These are phyloP conservation scores for Aleiodes testaceus DNA, from an alignment of 2,888 invertebrate genomes.

Conservation along the genomic window DNA sequence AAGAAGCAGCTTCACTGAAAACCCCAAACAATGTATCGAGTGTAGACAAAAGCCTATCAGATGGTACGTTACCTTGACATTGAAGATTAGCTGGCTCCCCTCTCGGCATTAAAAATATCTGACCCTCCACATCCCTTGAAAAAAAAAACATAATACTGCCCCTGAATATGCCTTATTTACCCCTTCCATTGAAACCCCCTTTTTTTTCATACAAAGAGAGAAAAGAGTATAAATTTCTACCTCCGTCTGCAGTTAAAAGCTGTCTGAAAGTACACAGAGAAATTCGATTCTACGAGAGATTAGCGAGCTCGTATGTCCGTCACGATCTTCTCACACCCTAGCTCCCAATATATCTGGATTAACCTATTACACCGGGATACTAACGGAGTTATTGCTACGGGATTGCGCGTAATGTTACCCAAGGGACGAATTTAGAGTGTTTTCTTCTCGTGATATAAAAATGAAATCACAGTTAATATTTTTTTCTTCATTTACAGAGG, in stretches of 20 bases:
- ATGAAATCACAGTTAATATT: no score
- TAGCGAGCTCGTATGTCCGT: slow-evolving; percentile 46
- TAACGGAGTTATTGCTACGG: slow-evolving; percentile 47
- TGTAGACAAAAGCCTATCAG: slow-evolving; percentile 41
- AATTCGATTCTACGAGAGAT: slow-evolving; percentile 47
- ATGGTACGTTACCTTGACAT: slow-evolving; percentile 40
- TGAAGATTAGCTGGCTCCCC: slow-evolving; percentile 34
- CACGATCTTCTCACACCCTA: slow-evolving; percentile 45
- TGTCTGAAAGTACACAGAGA: slow-evolving; percentile 6
- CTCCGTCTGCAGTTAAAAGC: slow-evolving; percentile 15
- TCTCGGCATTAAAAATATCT: slow-evolving; percentile 36
- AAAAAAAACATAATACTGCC: no score
- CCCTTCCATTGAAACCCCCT: no score
- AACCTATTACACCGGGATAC: slow-evolving; percentile 43
- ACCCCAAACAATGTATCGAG: neutral
- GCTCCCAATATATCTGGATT: slow-evolving; percentile 50
- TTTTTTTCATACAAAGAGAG: no score
- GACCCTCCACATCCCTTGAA: slow-evolving; percentile 16
- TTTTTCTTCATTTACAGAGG: no score
- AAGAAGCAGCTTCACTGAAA: slow-evolving; percentile 25
- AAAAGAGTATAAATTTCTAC: neutral
- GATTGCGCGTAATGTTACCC: slow-evolving; percentile 44
- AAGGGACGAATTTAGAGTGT: slow-evolving; percentile 22
- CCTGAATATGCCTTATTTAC: no score
- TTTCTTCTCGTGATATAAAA: no score